Conservation (phyloP, 2,888 invertebrate species). For the Aradus depressus region DNA sequence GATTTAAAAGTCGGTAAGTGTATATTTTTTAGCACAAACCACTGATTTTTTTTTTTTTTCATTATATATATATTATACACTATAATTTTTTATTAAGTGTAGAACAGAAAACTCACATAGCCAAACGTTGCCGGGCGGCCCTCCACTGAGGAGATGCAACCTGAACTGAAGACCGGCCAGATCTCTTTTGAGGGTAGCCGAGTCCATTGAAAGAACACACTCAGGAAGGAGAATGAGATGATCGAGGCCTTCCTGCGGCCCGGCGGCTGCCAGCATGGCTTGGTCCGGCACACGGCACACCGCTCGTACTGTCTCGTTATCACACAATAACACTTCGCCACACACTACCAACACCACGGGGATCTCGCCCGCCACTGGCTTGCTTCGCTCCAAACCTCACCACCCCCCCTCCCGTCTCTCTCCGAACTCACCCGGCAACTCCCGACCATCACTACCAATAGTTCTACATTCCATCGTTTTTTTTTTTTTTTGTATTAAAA, state of each 20-base stretch:
- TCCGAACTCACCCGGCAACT: too few species aligned
- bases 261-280: slow-evolving; percentile 31
- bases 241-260: slow-evolving; percentile 42
- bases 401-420: too few species aligned
- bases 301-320: slow-evolving; percentile 24
- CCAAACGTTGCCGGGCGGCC: slow-evolving; percentile 47
- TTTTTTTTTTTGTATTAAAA: too few species aligned
- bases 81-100: neutral
- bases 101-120: slow-evolving; percentile 40
- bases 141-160: slow-evolving; percentile 43
- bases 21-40: too few species aligned
- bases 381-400: too few species aligned
- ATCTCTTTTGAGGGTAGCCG: slow-evolving; percentile 43
- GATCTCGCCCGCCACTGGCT: too few species aligned
- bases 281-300: slow-evolving; percentile 5
- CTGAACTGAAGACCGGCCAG: slow-evolving; percentile 45
- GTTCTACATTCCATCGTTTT: too few species aligned
- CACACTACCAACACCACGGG: too few species aligned
- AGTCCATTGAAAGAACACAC: slow-evolving; percentile 45
- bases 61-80: neutral
- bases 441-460: too few species aligned
- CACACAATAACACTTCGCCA: too few species aligned
- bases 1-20: too few species aligned
- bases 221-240: slow-evolving; percentile 45
- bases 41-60: too few species aligned